A percentile compares a stretch with the other conserved stretches of the same genome.
Evolutionary conservation across 2,888 invertebrate species (phyloP).

Genomic region (Leptopilina drosophilae): DNA sequence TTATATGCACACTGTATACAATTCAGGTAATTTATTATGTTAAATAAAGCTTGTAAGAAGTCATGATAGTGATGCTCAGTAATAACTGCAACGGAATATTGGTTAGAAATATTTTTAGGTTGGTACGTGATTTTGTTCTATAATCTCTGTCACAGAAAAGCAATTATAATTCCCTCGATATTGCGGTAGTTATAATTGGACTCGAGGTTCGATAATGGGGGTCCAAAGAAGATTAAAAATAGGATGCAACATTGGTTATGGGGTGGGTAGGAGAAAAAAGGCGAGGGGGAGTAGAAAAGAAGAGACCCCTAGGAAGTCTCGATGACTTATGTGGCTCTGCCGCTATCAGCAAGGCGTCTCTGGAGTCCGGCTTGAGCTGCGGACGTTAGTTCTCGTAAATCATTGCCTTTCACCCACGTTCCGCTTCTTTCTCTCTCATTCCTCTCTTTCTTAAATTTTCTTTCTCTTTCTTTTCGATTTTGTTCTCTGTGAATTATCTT

Average conservation of each 20-base stretch:
- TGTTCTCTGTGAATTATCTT: constrained; percentile 38
- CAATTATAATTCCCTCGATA: constrained; percentile 74
- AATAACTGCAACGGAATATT: constrained; percentile 28
- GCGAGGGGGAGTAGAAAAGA: constrained; percentile 54
- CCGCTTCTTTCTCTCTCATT: constrained; percentile 56
- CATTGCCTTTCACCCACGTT: constrained; percentile 75
- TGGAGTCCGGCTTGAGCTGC: constrained; percentile 71
- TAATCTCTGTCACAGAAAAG: constrained; percentile 60
- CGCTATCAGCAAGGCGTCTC: constrained; percentile 76
- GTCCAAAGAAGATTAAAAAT: constrained; percentile 76
- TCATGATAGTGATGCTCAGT: constrained; percentile 11
- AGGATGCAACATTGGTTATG: constrained; percentile 57
- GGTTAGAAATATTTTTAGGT: constrained; percentile 33
- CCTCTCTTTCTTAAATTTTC: constrained; percentile 43
- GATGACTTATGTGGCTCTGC: constrained; percentile 76
- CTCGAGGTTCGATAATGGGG: constrained; percentile 72
- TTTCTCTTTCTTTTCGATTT: constrained; percentile 45
- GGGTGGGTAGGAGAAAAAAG: constrained; percentile 51
- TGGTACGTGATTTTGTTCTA: constrained; percentile 35
- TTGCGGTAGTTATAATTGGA: constrained; percentile 73
- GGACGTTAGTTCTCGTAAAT: constrained; percentile 76
- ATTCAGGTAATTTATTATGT: constrained; percentile 22
- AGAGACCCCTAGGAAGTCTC: constrained; percentile 72
- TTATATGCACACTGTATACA: neutral
- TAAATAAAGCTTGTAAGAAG: neutral